Conservation (phyloP, 2,113 vertebrate genomes). For the Thermophis baileyi region DNA sequence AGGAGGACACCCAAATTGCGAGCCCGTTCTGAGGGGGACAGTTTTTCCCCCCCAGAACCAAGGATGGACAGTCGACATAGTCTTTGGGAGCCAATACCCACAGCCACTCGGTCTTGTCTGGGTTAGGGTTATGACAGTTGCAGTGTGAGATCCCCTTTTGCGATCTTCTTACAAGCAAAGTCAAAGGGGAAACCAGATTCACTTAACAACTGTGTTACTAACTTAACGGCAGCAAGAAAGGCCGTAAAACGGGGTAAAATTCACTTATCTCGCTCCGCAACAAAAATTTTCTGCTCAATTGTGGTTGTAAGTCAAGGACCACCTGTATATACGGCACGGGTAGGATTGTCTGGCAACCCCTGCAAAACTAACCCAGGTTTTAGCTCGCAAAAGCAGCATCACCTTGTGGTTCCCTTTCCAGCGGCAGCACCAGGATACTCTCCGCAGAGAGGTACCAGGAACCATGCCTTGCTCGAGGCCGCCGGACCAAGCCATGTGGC, state of each 20-base stretch:
- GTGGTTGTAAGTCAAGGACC: neutral
- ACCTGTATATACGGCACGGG: neutral
- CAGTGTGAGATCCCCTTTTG: neutral
- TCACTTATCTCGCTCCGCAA: neutral
- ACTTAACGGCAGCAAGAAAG: neutral
- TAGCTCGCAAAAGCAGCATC: neutral
- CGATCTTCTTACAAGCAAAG: neutral
- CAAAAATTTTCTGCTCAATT: neutral
- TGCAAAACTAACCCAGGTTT: neutral
- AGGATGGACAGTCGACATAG: no score
- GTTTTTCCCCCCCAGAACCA: no score
- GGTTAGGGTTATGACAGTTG: neutral
- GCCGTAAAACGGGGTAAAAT: neutral
- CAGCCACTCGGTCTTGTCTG: no score
- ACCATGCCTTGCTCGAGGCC: constrained; percentile 90
- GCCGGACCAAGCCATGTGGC: constrained; percentile 97
- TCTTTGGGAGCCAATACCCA: no score
- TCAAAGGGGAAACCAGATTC: neutral
- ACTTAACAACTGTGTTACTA: neutral
- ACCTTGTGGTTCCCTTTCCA: constrained; percentile 41
- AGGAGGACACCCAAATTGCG: no score
- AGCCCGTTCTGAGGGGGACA: no score
- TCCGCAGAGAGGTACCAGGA: constrained; percentile 80
- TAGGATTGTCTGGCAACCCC: neutral
- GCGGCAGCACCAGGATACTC: constrained; percentile 77